Conservation (phyloP, 2,113 vertebrate genomes). For the Grammomys dolichurus region DNA sequence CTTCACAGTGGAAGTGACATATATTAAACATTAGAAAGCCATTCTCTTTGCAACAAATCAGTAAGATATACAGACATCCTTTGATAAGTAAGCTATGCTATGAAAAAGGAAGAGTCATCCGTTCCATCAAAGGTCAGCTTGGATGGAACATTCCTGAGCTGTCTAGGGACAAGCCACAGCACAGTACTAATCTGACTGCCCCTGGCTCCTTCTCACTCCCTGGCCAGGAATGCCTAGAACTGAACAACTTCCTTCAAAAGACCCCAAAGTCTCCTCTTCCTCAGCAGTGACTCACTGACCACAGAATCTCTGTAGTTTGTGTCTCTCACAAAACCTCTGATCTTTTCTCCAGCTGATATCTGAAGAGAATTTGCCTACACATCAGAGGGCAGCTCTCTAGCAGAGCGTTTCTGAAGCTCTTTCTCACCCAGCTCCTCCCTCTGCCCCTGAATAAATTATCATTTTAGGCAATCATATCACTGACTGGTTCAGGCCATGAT, state of each 20-base stretch:
- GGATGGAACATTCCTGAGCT: not conserved
- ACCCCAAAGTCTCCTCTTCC: not conserved
- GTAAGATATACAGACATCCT: accelerated
- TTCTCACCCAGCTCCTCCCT: not conserved
- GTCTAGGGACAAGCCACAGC: too few relatives aligned
- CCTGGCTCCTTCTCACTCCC: not conserved
- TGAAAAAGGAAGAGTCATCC: not conserved
- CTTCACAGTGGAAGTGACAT: not conserved
- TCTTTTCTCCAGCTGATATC: accelerated
- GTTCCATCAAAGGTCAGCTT: accelerated
- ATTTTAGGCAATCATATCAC: not conserved
- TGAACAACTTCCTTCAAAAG: accelerated
- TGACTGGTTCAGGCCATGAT: not conserved
- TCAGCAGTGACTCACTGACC: accelerated
- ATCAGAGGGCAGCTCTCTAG: not conserved
- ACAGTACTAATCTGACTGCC: not conserved
- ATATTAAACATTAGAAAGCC: not conserved
- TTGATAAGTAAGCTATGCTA: not conserved
- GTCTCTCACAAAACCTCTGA: not conserved
- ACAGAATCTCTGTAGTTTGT: not conserved
- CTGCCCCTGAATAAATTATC: not conserved
- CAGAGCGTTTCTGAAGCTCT: not conserved
- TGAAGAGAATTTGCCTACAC: not conserved
- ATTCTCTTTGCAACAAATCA: not conserved
- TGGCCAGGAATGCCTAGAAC: accelerated